Conservation (phyloP, 2,888 invertebrate species). For the Syrista parreyssii region DNA sequence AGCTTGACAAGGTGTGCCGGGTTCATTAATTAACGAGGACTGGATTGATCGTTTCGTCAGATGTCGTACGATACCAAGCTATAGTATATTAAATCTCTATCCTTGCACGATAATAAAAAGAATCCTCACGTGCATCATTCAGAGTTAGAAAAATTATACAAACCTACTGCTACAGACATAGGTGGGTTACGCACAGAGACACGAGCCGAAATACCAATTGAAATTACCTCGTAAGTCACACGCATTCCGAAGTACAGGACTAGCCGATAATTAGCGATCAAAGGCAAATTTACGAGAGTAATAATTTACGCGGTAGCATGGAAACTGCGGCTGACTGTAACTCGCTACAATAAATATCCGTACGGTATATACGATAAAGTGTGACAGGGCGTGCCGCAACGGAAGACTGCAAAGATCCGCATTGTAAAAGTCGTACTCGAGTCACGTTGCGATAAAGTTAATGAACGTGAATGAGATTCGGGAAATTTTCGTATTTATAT, state of each 20-base stretch:
- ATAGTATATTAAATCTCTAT: background rate
- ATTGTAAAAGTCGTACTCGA: background rate
- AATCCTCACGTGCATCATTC: background rate
- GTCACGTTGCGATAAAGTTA: background rate
- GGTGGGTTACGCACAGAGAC: background rate
- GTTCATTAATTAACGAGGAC: background rate
- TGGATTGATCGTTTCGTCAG: background rate
- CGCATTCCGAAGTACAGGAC: slow-evolving; percentile 41
- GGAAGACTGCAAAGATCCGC: slow-evolving; percentile 17
- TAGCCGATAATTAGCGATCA: slow-evolving; percentile 47
- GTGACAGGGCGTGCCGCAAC: background rate
- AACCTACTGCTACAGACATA: background rate
- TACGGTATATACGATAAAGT: slow-evolving; percentile 32
- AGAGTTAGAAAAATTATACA: background rate
- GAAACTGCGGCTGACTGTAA: slow-evolving; percentile 40
- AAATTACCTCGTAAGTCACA: slow-evolving; percentile 46
- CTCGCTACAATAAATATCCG: slow-evolving; percentile 28
- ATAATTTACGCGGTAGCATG: slow-evolving; percentile 38
- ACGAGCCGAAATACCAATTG: slow-evolving; percentile 27
- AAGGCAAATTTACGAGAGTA: slow-evolving; percentile 48
- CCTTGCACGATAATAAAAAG: background rate
- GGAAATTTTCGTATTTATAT: background rate
- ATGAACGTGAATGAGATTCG: background rate
- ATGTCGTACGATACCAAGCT: background rate
- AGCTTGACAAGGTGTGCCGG: background rate